Conservation (phyloP, 2,888 invertebrate species). For the Neoitamus cyanurus region DNA sequence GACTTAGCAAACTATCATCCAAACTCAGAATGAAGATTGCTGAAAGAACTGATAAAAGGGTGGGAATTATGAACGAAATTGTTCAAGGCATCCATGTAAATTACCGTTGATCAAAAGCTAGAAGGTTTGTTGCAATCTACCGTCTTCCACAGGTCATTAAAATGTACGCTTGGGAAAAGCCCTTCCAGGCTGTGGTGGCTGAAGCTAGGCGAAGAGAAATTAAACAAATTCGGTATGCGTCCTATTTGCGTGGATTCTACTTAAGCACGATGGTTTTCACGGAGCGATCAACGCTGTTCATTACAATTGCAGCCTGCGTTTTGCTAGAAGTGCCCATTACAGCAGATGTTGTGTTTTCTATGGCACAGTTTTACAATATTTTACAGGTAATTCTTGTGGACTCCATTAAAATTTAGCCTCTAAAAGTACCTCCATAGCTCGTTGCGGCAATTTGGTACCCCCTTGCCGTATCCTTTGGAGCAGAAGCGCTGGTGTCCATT, state of each 20-base stretch:
- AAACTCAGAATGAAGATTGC: conserved; percentile 80
- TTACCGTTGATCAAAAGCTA: conserved; percentile 56
- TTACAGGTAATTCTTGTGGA: conserved; percentile 68
- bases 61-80: conserved; percentile 94
- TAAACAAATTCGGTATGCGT: conserved; percentile 72
- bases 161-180: conserved; percentile 97
- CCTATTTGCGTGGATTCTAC: conserved; percentile 75
- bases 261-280: conserved; percentile 83
- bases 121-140: neutral
- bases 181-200: conserved; percentile 86
- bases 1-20: conserved; percentile 63
- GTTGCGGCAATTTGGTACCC: conserved; percentile 73
- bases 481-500: conserved; percentile 71
- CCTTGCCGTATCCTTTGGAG: conserved; percentile 69
- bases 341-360: conserved; percentile 78
- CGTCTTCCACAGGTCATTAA: conserved; percentile 81
- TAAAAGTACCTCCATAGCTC: conserved; percentile 59
- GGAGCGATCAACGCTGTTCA: conserved; percentile 84
- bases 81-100: conserved; percentile 90
- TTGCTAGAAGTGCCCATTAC: conserved; percentile 74
- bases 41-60: conserved; percentile 86
- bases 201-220: conserved; percentile 78
- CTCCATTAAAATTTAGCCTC: neutral
- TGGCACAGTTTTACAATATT: conserved; percentile 82
- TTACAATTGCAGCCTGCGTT: conserved; percentile 82